Conservation (phyloP, 1,140 invertebrate species). For the Ceratina japonica region DNA sequence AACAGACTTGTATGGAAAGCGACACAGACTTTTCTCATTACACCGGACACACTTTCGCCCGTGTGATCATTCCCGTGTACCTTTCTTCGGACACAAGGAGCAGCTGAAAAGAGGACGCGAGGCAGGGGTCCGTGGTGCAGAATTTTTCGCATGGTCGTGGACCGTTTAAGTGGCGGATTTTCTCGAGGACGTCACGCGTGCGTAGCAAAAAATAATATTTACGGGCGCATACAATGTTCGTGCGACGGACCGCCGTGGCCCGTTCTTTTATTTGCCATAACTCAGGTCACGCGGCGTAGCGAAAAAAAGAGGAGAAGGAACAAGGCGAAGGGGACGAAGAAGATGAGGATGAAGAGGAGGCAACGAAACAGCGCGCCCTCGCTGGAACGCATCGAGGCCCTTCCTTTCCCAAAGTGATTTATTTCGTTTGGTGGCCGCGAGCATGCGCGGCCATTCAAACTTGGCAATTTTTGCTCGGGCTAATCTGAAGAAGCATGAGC, state of each 20-base stretch:
- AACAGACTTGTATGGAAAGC: no score
- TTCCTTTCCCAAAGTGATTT: slow-evolving; percentile 61
- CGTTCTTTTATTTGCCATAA: slow-evolving; percentile 61
- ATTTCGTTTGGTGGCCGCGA: slow-evolving; percentile 57
- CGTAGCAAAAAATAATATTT: slow-evolving; percentile 49
- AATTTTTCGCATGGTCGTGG: slow-evolving; percentile 23
- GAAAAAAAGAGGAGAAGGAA: slow-evolving; percentile 4
- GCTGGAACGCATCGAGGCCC: slow-evolving; percentile 44
- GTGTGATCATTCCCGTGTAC: slow-evolving; percentile 1
- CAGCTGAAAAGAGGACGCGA: slow-evolving; percentile 21
- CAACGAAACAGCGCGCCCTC: slow-evolving; percentile 43
- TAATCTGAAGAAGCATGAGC: slow-evolving; percentile 65
- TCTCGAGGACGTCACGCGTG: slow-evolving; percentile 42
- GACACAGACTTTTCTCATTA: slow-evolving; percentile 26
- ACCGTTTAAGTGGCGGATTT: slow-evolving; percentile 47
- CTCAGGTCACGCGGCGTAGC: slow-evolving; percentile 34
- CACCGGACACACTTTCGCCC: not conserved
- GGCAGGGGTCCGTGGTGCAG: slow-evolving; percentile 9
- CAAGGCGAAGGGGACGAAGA: not conserved
- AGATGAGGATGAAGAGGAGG: slow-evolving; percentile 2
- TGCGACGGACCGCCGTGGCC: slow-evolving; percentile 1
- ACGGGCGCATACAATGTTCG: slow-evolving; percentile 48
- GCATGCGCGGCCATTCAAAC: slow-evolving; percentile 54
- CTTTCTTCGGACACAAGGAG: slow-evolving; percentile 17
- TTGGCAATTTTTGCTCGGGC: slow-evolving; percentile 59